phyloP scores from a whole-genome alignment of 2,888 invertebrate species.

The Bimastos eiseni region DNA sequence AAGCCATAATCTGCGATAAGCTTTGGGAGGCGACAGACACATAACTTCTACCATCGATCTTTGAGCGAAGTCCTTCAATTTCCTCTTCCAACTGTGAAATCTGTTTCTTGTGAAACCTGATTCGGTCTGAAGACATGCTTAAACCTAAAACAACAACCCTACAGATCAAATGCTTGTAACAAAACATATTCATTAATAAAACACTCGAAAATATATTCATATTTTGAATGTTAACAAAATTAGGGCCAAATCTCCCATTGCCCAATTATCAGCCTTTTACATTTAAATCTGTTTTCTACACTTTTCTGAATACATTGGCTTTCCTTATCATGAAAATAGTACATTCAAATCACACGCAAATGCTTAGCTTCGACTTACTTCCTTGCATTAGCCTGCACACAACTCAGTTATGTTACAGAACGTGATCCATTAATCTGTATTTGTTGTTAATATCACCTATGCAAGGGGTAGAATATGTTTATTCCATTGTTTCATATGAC shows the following conservation, averaged over 20 bases:
- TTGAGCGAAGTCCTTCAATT: background rate
- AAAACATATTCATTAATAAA: background rate
- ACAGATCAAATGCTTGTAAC: background rate
- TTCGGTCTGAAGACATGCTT: constrained; percentile 2
- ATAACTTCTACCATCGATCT: background rate
- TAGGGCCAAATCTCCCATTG: background rate
- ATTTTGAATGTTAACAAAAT: background rate
- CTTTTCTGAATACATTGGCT: background rate
- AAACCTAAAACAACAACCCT: background rate
- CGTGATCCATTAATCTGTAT: background rate
- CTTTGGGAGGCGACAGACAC: background rate
- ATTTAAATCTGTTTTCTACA: background rate
- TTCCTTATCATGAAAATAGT: background rate
- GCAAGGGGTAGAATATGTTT: background rate
- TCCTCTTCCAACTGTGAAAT: background rate
- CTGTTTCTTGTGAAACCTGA: background rate
- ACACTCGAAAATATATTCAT: background rate
- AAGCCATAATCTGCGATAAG: background rate
- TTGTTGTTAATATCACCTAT: background rate
- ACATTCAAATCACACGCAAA: background rate
- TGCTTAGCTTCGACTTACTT: background rate
- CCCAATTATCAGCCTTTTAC: background rate
- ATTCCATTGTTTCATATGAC: background rate
- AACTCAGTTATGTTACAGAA: background rate
- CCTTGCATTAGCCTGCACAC: background rate